These are phyloP conservation scores for Zophobas morio DNA, from an alignment of 1,140 invertebrate species.

Conservation along the genomic window DNA sequence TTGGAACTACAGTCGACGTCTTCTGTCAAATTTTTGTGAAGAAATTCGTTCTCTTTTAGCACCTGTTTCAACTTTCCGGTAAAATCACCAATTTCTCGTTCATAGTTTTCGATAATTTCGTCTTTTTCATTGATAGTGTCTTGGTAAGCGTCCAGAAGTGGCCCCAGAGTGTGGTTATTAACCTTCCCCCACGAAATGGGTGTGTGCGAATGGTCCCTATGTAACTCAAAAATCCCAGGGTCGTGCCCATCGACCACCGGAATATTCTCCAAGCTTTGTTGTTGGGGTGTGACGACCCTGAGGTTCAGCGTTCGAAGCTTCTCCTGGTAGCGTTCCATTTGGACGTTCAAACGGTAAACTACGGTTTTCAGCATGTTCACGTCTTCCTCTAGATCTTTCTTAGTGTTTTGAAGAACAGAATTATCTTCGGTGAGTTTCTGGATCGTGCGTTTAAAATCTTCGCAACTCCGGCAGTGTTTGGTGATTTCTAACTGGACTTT, in stretches of 20 bases:
- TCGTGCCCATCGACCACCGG: constrained; percentile 60
- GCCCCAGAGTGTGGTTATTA: constrained; percentile 73
- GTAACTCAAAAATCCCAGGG: constrained; percentile 57
- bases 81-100: constrained; percentile 74
- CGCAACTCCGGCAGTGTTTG: constrained; percentile 63
- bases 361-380: constrained; percentile 77
- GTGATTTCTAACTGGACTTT: constrained; percentile 57
- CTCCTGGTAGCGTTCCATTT: constrained; percentile 79
- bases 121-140: constrained; percentile 78
- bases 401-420: constrained; percentile 67
- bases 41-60: constrained; percentile 74
- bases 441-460: constrained; percentile 67
- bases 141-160: constrained; percentile 78
- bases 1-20: constrained; percentile 72
- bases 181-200: constrained; percentile 71
- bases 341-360: constrained; percentile 76
- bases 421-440: constrained; percentile 68
- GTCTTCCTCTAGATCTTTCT: constrained; percentile 73
- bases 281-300: constrained; percentile 44
- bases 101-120: constrained; percentile 74
- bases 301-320: constrained; percentile 69
- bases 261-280: constrained; percentile 63
- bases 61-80: constrained; percentile 74
- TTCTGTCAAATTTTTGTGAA: constrained; percentile 69
- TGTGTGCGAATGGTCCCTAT: constrained; percentile 61